Base-by-base conservation (phyloP, 2,113 vertebrate species). In the Lichenostomus cassidix region DNA sequence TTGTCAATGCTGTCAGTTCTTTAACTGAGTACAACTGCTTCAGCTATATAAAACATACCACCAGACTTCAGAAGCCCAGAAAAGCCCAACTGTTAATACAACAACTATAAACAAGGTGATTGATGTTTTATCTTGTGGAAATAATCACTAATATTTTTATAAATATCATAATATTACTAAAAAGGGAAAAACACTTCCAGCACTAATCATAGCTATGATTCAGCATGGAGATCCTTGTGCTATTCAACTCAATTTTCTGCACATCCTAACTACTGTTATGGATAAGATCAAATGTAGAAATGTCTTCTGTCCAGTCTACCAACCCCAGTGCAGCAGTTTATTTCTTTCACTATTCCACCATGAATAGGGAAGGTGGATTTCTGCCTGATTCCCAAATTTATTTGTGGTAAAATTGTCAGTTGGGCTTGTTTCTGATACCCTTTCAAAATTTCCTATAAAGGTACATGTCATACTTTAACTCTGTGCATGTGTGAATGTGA, bases 31-130 rank as follows among this genome's bases (percentile, higher is more conserved):
- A 47, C 11, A 80, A 29, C 4, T n/a, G 1, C 23, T 74, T 89
- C 20, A 55, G 11, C 16, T 85, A 3, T 50, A 25, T 31, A 70
- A 74, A 46, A 42, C 5, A 10, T 37, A n/a, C 4, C 3, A 47
- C 7, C 15, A 41, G 21, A 49, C 4, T 24, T 89, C 21, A 70
- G 20, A 21, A 76, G 5, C 5, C 28, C 23, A 39, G 23, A 8
- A 37, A 58, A 22, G 28, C 22, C 6, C 7, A 49, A 49, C 11
- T 42, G 23, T 23, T 58, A 86, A 50, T 35, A 27, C 1, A 80
- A 1, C 2, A 55, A 24, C 1, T 44, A 37, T 15, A 58, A 70
- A 24, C 4, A n/a, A 5, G 11, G 4, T 73, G 15, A 49, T 2
- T 27, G 5, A 16, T 15, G 9, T 59, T 55, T 62, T 52, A 65